These are phyloP conservation scores for Drosophila pseudotalamancana DNA, from an alignment of 2,888 invertebrate genomes.

Conservation along the genomic window DNA sequence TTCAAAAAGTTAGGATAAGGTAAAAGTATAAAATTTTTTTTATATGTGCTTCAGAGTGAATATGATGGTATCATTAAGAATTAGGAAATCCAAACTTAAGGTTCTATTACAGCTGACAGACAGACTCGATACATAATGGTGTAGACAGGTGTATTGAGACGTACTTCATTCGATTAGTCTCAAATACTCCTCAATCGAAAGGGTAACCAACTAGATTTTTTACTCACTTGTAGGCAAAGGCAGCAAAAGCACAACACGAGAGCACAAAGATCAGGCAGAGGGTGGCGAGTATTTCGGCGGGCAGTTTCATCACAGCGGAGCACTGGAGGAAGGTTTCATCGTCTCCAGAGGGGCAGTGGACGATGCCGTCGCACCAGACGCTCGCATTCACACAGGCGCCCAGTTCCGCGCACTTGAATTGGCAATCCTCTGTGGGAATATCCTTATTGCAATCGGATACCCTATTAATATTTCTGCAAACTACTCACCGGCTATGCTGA, in stretches of 20 bases:
- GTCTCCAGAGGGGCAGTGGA: conserved; percentile 92
- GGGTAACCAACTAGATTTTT: too few species aligned
- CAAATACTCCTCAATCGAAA: too few species aligned
- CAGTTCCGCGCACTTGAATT: conserved; percentile 90
- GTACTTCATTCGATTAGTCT: too few species aligned
- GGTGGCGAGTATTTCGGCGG: conserved; percentile 89
- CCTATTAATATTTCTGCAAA: background rate
- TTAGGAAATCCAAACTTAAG: too few species aligned
- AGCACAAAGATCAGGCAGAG: conserved; percentile 85
- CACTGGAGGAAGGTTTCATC: conserved; percentile 93
- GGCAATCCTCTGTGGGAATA: conserved; percentile 87
- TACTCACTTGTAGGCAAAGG: conserved; percentile 85
- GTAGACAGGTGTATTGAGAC: too few species aligned
- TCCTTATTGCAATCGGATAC: background rate
- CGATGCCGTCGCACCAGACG: conserved; percentile 92
- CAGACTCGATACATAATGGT: too few species aligned
- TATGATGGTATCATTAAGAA: too few species aligned
- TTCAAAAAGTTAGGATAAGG: background rate
- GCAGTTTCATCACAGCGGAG: conserved; percentile 90
- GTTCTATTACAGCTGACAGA: too few species aligned
- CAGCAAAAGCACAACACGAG: conserved; percentile 85
- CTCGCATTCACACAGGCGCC: conserved; percentile 92
- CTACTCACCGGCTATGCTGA: conserved; percentile 84
- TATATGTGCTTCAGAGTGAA: too few species aligned
- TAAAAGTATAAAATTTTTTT: too few species aligned